Percentiles rank a stretch among this genome's conserved stretches.
phyloP scores from a whole-genome alignment of 2,888 invertebrate genomes.

The Drosophila anomelani region DNA sequence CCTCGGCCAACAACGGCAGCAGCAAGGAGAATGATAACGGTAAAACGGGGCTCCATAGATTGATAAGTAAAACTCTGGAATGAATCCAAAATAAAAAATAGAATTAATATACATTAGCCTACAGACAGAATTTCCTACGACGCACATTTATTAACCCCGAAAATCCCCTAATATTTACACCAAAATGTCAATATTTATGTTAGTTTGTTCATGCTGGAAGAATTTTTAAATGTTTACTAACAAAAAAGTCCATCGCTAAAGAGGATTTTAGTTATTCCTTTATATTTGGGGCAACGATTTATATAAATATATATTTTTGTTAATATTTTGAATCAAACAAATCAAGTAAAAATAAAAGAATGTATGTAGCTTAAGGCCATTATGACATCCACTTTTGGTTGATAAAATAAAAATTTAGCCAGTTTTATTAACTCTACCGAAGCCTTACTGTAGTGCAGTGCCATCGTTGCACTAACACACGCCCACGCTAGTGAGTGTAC shows the following conservation, averaged over 20 bases:
- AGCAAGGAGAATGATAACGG: constrained; percentile 72
- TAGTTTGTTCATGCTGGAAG: too few species aligned
- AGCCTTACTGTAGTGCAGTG: constrained; percentile 8
- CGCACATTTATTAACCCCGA: neutral
- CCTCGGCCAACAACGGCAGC: constrained; percentile 41
- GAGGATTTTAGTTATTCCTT: too few species aligned
- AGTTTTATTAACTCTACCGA: neutral
- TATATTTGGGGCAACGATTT: too few species aligned
- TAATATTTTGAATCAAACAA: neutral
- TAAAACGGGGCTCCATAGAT: constrained; percentile 53
- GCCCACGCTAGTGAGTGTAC: constrained; percentile 36
- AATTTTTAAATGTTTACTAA: too few species aligned
- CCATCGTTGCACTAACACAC: constrained; percentile 24
- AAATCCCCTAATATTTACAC: neutral
- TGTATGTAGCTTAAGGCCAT: too few species aligned
- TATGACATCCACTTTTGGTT: neutral
- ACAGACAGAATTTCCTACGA: neutral
- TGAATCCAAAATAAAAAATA: constrained; percentile 2
- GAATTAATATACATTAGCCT: neutral
- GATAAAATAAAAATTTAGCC: neutral
- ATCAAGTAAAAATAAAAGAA: neutral
- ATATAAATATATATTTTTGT: too few species aligned
- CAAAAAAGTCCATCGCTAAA: too few species aligned
- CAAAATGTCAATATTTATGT: neutral
- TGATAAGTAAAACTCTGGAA: constrained; percentile 13